Percentiles rank a stretch among this genome's conserved stretches.
Evolutionary conservation across 2,797 vertebrate genomes (phyloP).

Genomic region (Cichlasoma orientale): DNA sequence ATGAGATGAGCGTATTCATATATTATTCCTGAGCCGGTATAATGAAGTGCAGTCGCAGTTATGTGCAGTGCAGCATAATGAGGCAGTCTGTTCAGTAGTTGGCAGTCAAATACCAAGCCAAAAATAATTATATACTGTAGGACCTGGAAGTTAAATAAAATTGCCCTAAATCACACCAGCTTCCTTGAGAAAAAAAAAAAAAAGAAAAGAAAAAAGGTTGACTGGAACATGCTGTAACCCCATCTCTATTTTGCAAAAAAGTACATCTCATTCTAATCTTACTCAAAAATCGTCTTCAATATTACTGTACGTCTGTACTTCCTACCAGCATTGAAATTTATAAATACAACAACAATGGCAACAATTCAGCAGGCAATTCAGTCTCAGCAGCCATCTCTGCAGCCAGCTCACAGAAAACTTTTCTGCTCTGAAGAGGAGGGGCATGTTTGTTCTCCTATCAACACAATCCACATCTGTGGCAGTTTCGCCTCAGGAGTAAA

Average conservation of each 20-base stretch:
- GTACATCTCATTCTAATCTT: not conserved
- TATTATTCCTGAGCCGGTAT: conserved; percentile 5
- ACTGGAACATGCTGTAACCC: not conserved
- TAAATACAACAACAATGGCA: conserved; percentile 29
- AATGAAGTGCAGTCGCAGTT: conserved; percentile 27
- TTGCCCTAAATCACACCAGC: conserved; percentile 7
- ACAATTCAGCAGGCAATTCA: conserved; percentile 38
- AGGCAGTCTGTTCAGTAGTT: not conserved
- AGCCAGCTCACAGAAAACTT: conserved; percentile 36
- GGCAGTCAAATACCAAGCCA: not conserved
- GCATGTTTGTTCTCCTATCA: conserved; percentile 50
- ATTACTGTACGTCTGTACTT: conserved; percentile 16
- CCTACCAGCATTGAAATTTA: conserved; percentile 1
- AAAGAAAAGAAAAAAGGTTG: not conserved
- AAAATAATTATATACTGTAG: conserved; percentile 22
- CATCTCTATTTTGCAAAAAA: not conserved
- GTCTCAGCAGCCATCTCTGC: conserved; percentile 33
- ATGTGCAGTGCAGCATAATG: conserved; percentile 16
- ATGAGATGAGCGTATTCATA: not conserved
- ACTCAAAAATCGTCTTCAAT: conserved; percentile 13
- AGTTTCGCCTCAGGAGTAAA: conserved; percentile 66
- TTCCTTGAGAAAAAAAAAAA: not conserved
- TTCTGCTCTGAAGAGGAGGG: conserved; percentile 27
- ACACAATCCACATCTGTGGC: conserved; percentile 65
- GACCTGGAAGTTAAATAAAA: conserved; percentile 21